Base-by-base conservation (phyloP, 2,888 invertebrate genomes). In the Cheilosia grossa region DNA sequence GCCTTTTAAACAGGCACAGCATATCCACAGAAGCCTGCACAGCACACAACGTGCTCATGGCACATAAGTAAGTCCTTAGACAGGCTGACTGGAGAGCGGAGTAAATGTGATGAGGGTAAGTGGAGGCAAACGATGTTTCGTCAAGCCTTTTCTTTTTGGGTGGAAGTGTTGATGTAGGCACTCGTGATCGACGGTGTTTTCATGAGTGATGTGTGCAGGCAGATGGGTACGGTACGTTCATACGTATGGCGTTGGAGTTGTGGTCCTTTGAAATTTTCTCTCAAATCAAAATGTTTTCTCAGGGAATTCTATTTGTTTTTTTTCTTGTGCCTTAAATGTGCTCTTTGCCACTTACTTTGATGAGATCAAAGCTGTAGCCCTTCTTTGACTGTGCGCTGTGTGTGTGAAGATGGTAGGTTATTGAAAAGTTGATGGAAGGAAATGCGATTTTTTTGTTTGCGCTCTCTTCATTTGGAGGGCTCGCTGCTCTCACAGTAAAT, bases 101-200 rank as follows among this genome's bases (percentile, higher is more conserved):
- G 61, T 47, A 63, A 53, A 70, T 70, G 54, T 66, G 67, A 74
- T 56, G 64, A 73, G 73, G 79, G 73, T 80, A 73, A 59, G 70
- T 63, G 19, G 54, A 63, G 54, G 54, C 61, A 51, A 61, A 63
- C 74, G 67, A 64, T 58, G 56, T 44, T 24, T 67, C 56, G 53
- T 73, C 61, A 67, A 74, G 67, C 72, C 59, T 66, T 77, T 74
- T 30, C 30, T 30, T 74, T 27, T 64, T 51, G 5, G 37, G 47
- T 10, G 27, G 13, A 81, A 75, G 82, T 82, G 82, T 82, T 82
- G 82, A 70, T 70, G 75, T 59, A 75, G 81, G 75, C 75, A 82
- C 81, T 69, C 56, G 64, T 75, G 82, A 75, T 75, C 70, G 75
- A 70, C 69, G 69, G 53, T 70, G 33, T 40, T 44, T 51, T 15